A percentile compares a stretch with the other conserved stretches of the same genome.
phyloP scores from a whole-genome alignment of 2,797 vertebrate species.

The Aeoliscus strigatus region DNA sequence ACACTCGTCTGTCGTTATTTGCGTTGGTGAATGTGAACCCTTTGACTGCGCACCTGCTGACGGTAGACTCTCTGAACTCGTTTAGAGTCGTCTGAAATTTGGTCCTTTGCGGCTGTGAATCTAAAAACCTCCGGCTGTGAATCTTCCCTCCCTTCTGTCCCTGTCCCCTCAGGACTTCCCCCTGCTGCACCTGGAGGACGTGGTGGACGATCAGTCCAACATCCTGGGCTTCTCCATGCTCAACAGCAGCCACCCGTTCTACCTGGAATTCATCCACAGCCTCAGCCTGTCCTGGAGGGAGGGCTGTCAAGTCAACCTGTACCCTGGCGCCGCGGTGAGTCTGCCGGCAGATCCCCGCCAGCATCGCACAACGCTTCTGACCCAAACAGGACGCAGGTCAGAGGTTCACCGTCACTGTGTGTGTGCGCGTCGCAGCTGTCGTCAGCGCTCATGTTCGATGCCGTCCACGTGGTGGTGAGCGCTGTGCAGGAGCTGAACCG shows the following conservation, averaged over 20 bases:
- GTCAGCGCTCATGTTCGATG: slow-evolving; percentile 86
- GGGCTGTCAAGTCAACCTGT: slow-evolving; percentile 71
- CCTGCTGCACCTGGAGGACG: slow-evolving; percentile 78
- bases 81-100: no score
- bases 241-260: slow-evolving; percentile 81
- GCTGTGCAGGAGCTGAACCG: slow-evolving; percentile 88
- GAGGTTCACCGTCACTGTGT: background rate
- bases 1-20: no score
- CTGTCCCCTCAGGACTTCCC: slow-evolving; percentile 82
- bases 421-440: slow-evolving; percentile 71
- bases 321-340: slow-evolving; percentile 61
- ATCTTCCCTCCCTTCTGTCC: no score
- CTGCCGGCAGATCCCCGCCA: no score
- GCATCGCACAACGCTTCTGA: no score
- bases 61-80: no score
- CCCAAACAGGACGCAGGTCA: no score
- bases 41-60: no score
- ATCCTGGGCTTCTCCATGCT: slow-evolving; percentile 90
- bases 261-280: slow-evolving; percentile 81
- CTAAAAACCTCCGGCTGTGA: no score
- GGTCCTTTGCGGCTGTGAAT: no score
- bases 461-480: slow-evolving; percentile 85
- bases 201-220: slow-evolving; percentile 81
- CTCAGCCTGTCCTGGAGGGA: slow-evolving; percentile 86
- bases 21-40: no score